Percentiles rank a stretch among this genome's conserved stretches.
These are phyloP conservation scores for Colletes collaris DNA, from an alignment of 2,888 invertebrate genomes.

Conservation along the genomic window DNA sequence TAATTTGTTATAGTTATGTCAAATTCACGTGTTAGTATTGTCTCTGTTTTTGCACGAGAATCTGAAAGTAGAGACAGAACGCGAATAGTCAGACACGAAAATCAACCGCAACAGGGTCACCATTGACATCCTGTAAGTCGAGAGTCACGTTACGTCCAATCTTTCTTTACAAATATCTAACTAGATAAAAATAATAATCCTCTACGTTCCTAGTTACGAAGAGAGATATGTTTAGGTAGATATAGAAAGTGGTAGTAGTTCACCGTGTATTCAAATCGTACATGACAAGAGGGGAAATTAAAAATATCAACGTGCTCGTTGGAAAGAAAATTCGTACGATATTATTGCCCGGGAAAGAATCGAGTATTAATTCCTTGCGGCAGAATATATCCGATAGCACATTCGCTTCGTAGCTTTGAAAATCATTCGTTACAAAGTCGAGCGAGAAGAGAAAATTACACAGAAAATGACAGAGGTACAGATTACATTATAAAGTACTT, in stretches of 20 bases:
- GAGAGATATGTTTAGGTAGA: constrained; percentile 36
- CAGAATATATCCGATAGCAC: constrained; percentile 3
- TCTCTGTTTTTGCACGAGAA: constrained; percentile 24
- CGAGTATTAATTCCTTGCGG: too few relatives aligned
- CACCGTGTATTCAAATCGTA: constrained; percentile 5
- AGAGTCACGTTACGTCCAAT: neutral
- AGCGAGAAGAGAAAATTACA: constrained; percentile 7
- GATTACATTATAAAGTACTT: neutral
- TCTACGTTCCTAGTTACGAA: neutral
- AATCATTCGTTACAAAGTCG: neutral
- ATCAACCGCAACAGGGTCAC: neutral
- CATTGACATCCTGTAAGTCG: constrained; percentile 9
- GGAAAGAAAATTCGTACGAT: too few relatives aligned
- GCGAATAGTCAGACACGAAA: constrained; percentile 22
- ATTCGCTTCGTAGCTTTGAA: constrained; percentile 2
- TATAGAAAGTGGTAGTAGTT: neutral
- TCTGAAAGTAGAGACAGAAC: constrained; percentile 32
- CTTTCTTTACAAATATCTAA: neutral
- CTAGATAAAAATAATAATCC: constrained; percentile 18
- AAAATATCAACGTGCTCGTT: too few relatives aligned
- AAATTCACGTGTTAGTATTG: constrained; percentile 29
- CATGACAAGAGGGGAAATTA: neutral
- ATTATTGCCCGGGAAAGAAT: neutral
- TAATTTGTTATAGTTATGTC: neutral
- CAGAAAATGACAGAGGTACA: neutral